Evolutionary conservation across 2,888 invertebrate species (phyloP), one percentile per base, ranked within the genome.

Genomic region (Phorcus lineatus): DNA sequence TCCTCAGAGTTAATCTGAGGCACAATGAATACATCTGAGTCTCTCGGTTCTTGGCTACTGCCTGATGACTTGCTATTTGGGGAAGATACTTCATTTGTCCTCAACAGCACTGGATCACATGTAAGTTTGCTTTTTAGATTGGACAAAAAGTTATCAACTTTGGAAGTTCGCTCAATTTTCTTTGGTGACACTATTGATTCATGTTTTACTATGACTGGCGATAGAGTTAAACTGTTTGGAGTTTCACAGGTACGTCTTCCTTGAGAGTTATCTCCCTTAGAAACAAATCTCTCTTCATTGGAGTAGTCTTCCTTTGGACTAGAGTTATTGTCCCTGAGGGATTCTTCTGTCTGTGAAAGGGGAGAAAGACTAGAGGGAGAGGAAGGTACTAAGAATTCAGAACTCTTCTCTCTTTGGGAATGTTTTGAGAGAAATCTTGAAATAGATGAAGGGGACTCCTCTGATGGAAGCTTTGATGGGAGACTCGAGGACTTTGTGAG

Each of bases 401-500:
- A 47, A 47, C 47, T 47, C 47, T 47, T 47, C 47, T 11, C 1
- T 47, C 28, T 62, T 24, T 24, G 19, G 28, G 62, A 62, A 28
- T 62, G 62, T 62, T 62, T 62, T 13, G 28, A 28, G 28, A 62
- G 28, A 62, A 62, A 62, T 17, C 17, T 62, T 62, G 62, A 62
- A 62, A 62, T 24, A 28, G 62, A 62, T 28, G 62, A 57, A 24
- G 57, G 17, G 22, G 74, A 17, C 54, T 66, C 31, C 9, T 17
- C 7, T 22, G 40, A 36, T 70, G 11, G 53, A 47, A 76, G 54
- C 24, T 57, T 57, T 24, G 77, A 28, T 6, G 77, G 80, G 16
- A 77, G 70, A 74, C 77, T 55, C 76, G 52, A 52, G 1, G 75
- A 40, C 22, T 62, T 81, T 11, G 77, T 62, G 36, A 55, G 66